Percentiles rank a stretch among this genome's conserved stretches.
Evolutionary conservation across 2,888 invertebrate genomes (phyloP).

Genomic region (Melolontha melolontha): DNA sequence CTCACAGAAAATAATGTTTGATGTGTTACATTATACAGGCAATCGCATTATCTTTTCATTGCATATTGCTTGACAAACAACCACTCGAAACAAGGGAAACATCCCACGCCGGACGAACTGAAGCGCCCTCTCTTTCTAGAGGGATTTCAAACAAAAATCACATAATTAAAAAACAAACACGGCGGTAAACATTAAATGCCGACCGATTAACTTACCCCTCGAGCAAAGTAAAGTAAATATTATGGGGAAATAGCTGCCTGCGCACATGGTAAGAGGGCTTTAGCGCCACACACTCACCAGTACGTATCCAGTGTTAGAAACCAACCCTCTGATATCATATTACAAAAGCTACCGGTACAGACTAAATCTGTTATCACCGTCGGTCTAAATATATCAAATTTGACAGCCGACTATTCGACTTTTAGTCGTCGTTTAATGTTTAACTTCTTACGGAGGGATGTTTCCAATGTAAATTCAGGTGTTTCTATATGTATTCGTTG

Average conservation of each 20-base stretch:
- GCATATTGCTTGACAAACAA: conserved; percentile 29
- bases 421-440: conserved; percentile 30
- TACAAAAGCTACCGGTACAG: conserved; percentile 46
- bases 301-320: conserved; percentile 12
- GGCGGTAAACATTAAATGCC: conserved; percentile 43
- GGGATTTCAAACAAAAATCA: conserved; percentile 35
- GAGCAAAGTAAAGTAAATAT: conserved; percentile 15
- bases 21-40: conserved; percentile 11
- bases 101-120: conserved; percentile 2
- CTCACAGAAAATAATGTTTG: conserved; percentile 12
- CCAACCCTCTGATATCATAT: conserved; percentile 43
- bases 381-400: conserved; percentile 43
- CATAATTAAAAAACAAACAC: conserved; percentile 47
- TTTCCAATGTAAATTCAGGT: conserved; percentile 45
- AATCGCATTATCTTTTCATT: conserved; percentile 13
- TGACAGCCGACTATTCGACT: conserved; percentile 34
- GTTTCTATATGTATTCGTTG: conserved; percentile 29
- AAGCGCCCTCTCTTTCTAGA: not conserved
- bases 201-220: conserved; percentile 44
- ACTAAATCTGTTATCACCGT: conserved; percentile 38
- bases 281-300: conserved; percentile 25
- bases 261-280: conserved; percentile 36
- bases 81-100: conserved; percentile 28
- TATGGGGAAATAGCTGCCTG: conserved; percentile 9
- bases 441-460: conserved; percentile 32